Evolutionary conservation across 2,113 vertebrate species (phyloP).

Genomic region (Myrmecophaga tridactyla): DNA sequence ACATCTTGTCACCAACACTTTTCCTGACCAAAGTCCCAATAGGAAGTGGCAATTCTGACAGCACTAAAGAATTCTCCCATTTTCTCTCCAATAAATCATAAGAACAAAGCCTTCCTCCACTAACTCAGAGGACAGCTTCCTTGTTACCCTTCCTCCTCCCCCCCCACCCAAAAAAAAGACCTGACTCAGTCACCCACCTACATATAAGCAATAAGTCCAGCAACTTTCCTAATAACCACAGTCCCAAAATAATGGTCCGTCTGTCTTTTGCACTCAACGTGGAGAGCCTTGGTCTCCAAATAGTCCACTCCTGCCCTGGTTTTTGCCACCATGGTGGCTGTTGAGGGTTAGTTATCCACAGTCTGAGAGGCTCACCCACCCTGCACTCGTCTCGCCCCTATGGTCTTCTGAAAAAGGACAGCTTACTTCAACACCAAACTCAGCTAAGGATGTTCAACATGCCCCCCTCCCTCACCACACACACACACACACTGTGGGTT

Average conservation of each 20-base stretch:
- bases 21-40: background rate
- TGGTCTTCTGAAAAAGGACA: background rate
- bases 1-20: background rate
- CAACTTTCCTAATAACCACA: background rate
- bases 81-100: background rate
- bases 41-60: background rate
- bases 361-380: background rate
- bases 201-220: background rate
- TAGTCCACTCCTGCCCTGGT: background rate
- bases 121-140: background rate
- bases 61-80: background rate
- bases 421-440: background rate
- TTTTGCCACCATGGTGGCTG: background rate
- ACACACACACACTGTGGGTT: no score
- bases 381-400: background rate
- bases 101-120: background rate
- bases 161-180: background rate
- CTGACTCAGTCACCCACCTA: background rate
- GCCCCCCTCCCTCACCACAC: no score
- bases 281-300: background rate
- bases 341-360: background rate
- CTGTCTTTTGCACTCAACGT: background rate
- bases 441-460: background rate
- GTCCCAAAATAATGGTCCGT: no score
- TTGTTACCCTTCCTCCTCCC: background rate